Evolutionary conservation across 2,888 invertebrate genomes (phyloP), one percentile per base, ranked within the genome.

Genomic region (Drosophila suboccidentalis): DNA sequence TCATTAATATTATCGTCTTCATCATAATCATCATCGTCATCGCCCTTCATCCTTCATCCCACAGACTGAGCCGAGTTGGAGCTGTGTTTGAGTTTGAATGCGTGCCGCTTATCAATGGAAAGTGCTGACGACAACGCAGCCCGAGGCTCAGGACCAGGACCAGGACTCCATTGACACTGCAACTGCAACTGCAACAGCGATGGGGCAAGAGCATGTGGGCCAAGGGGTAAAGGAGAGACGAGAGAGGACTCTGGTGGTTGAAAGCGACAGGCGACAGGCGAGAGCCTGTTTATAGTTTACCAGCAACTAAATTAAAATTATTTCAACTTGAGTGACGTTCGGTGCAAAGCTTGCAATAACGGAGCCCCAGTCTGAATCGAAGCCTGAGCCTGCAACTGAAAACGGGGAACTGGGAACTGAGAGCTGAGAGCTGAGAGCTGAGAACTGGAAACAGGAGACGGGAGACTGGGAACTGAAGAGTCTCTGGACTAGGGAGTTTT

Each of bases 221-320:
- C 0, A 19, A 43, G 5, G 34, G 54, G 47, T 34, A 44, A 46
- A 4, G 43, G 1, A n/a, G 15, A 11, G 13, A 26, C 2, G 11
- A 17, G 13, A 15, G 38, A n/a, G 32, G 17, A 50, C 50, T 19
- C 19, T 34, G 34, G 50, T 19, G 51, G 39, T 19, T 54, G 39
- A 44, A 34, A 15, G 38, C 64, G 68, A 72, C 55, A 22, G 55
- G 22, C 22, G 22, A 22, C 22, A 4, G 22, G 38, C 64, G 63
- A 72, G 47, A 77, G 80, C 82, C 80, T 74, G 85, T 82, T 82
- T 82, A 84, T 82, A 80, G 82, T 85, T 82, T 73, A 61, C 72
- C 78, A 82, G 82, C 82, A 82, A 82, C 80, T 82, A 82, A 82
- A 82, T 82, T 82, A 86, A 82, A 82, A 82, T 82, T 82, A 82